Evolutionary conservation across 2,888 invertebrate species (phyloP).

Genomic region (Mystacides longicornis): DNA sequence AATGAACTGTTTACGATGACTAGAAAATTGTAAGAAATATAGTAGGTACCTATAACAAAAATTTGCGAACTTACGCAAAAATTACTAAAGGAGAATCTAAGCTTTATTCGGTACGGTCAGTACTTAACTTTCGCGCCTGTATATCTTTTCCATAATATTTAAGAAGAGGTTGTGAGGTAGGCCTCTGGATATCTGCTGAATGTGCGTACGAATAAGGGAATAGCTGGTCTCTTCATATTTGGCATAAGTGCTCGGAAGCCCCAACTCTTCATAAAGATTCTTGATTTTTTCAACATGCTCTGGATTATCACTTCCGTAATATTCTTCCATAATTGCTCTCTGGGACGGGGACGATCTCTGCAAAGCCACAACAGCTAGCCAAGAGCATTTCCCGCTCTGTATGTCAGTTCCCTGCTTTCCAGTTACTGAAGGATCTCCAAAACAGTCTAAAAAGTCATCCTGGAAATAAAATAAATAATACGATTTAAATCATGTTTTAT

Average conservation of each 20-base stretch:
- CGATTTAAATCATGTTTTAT: no score
- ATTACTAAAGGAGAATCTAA: no score
- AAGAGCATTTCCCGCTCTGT: slow-evolving; percentile 92
- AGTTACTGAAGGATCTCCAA: slow-evolving; percentile 74
- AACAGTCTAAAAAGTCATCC: slow-evolving; percentile 89
- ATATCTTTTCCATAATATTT: slow-evolving; percentile 74
- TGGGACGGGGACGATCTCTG: slow-evolving; percentile 68
- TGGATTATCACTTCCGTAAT: slow-evolving; percentile 64
- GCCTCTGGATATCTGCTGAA: slow-evolving; percentile 75
- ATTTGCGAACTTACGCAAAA: no score
- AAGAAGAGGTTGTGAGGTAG: slow-evolving; percentile 76
- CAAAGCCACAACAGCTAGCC: slow-evolving; percentile 86
- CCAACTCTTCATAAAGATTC: slow-evolving; percentile 68
- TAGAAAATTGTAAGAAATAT: no score
- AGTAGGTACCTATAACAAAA: no score
- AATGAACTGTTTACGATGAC: no score
- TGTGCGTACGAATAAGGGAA: slow-evolving; percentile 72
- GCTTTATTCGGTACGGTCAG: no score
- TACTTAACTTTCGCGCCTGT: slow-evolving; percentile 37
- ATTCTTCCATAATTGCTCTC: slow-evolving; percentile 62
- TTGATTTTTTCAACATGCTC: slow-evolving; percentile 63
- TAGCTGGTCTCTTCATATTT: slow-evolving; percentile 79
- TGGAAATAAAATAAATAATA: slow-evolving; percentile 35
- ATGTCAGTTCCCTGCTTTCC: slow-evolving; percentile 92
- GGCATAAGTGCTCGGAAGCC: slow-evolving; percentile 67